Base-by-base conservation (phyloP, 2,888 invertebrate species). In the Microplitis manilae region DNA sequence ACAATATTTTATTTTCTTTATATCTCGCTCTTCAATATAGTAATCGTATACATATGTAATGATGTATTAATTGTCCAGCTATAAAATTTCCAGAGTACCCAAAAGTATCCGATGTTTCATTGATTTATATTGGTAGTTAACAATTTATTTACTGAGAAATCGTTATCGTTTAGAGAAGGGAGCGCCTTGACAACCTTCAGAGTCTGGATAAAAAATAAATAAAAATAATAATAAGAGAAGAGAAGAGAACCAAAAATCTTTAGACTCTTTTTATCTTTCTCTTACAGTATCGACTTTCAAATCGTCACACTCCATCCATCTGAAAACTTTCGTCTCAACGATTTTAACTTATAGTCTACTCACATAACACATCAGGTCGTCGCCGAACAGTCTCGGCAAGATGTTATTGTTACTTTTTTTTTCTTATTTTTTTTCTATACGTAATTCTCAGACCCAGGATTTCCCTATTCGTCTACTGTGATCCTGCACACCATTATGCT, bases 351-450 rank as follows among this genome's bases (percentile, higher is more conserved):
- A 50, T 50, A 50, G 50, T 50, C 50, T 50, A 50, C 50, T 50
- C 13, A 13, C 8, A 50, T 50, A 50, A 50, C 50, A 50, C 50
- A 50, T 50, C 38, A 30, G 76, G 78, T 78, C 13, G 50, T 50
- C 75, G 76, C 68, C 79, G 72, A 73, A 76, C 64, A 64, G 79
- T 76, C 79, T 77, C 76, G 64, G 9, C 50, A 17, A 38, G 64
- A 65, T 30, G 62, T 41, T 61, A 68, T 61, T 76, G 76, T 76
- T 77, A 71, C 73, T 76, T 76, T 68, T 73, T 17, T 38, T 72
- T 68, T 61, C 73, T 68, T 60, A n/a, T 20, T 69, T 40, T 77
- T 20, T 38, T 65, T 67, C 73, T 60, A 50, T 50, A 50, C 50
- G n/a, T 64, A 65, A 17, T 59, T 17, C 15, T 20, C n/a, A 38